Evolutionary conservation across 2,113 vertebrate species (phyloP).

Genomic region (Hippocampus zosterae): DNA sequence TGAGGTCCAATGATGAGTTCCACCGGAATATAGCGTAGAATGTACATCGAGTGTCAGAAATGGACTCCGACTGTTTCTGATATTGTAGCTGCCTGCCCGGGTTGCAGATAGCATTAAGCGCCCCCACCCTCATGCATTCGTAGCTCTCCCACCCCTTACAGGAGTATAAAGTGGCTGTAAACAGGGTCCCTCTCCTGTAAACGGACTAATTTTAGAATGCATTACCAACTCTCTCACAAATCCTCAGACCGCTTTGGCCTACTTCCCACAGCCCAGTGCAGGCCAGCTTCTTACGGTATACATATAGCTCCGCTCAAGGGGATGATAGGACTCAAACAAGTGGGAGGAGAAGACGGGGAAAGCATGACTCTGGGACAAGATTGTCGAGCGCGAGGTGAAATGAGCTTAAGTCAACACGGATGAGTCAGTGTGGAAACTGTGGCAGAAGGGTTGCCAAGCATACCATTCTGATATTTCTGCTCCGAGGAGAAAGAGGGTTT

Average conservation of each 20-base stretch:
- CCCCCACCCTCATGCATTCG: background rate
- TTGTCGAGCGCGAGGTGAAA: conserved; percentile 48
- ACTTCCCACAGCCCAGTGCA: conserved; percentile 50
- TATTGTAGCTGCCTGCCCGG: background rate
- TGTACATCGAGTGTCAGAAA: background rate
- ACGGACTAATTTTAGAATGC: conserved; percentile 61
- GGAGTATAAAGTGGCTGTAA: conserved; percentile 34
- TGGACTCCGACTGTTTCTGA: background rate
- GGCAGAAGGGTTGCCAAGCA: conserved; percentile 36
- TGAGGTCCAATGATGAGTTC: background rate
- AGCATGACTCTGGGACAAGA: conserved; percentile 47
- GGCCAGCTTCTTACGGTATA: conserved; percentile 38
- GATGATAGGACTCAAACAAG: conserved; percentile 34
- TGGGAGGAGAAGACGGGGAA: conserved; percentile 8
- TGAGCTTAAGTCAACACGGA: conserved; percentile 57
- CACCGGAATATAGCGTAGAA: background rate
- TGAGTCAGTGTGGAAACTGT: conserved; percentile 61
- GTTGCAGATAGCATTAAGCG: background rate
- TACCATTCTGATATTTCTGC: conserved; percentile 41
- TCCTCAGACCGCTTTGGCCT: conserved; percentile 60
- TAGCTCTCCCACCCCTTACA: conserved; percentile 12
- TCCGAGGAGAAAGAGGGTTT: conserved; percentile 19
- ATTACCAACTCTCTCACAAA: conserved; percentile 59
- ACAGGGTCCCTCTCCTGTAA: conserved; percentile 36
- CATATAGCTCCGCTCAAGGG: conserved; percentile 37